Evolutionary conservation across 2,113 vertebrate species (phyloP), one percentile per base, ranked within the genome.

Genomic region (Rostratula benghalensis): DNA sequence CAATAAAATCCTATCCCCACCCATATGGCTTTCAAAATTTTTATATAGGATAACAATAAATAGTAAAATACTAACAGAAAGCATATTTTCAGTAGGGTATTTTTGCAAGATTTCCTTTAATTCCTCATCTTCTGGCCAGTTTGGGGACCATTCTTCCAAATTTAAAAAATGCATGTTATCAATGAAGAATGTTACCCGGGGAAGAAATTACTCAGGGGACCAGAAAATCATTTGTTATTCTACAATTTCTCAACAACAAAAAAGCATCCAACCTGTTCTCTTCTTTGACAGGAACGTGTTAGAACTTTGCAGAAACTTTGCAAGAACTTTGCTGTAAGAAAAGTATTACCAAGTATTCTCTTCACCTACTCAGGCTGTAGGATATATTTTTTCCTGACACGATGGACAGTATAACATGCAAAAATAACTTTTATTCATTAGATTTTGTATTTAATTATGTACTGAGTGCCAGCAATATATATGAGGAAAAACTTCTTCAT

Each of bases 1-100:
- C 23, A 48, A 25, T 18, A 21, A 73, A 95, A 95, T 84, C 54
- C 43, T 48, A 64, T 51, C 93, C 96, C 90, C 85, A 87, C 85
- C 92, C 93, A 68, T 48, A 15, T 1, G 51, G 39, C 33, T 41
- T 83, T 86, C 79, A 73, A 86, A 70, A 31, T 9, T 54, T 75
- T 64, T 81, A 37, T n/a, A 41, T 45, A 68, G 45, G 50, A 75
- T 84, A 94, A 83, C 80, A 84, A 93, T 86, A 91, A 94, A 89
- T 3, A 83, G 27, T 27, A 67, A 87, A 87, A 93, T 9, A 30
- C 21, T 54, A 90, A 30, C n/a, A 37, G 50, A 90, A 82, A 90
- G 31, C 51, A 51, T 23, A 37, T 46, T 75, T 81, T 84, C 83
- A 94, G 57, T 1, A 71, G 83, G 64, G 69, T 89, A 87, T 89